Evolutionary conservation across 2,888 invertebrate genomes (phyloP).

Genomic region (Drosophila kambysellisi): DNA sequence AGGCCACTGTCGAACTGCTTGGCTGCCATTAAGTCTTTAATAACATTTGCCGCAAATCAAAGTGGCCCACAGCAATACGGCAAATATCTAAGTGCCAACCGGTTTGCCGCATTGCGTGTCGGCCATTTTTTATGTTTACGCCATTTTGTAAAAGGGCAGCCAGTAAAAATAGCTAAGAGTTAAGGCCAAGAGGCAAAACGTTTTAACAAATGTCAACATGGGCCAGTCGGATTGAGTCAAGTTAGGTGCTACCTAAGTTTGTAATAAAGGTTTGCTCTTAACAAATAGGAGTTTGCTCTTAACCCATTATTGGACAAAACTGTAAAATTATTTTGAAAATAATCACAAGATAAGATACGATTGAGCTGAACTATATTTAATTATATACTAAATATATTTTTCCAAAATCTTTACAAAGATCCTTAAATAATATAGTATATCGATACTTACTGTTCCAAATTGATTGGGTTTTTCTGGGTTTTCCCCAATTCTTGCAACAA

Average conservation of each 20-base stretch:
- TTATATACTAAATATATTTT: neutral
- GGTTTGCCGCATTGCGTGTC: slow-evolving; percentile 62
- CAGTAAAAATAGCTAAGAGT: slow-evolving; percentile 50
- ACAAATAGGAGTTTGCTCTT: neutral
- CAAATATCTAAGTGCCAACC: slow-evolving; percentile 43
- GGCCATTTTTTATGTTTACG: slow-evolving; percentile 56
- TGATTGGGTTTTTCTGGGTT: no score
- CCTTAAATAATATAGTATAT: neutral
- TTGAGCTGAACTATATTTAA: neutral
- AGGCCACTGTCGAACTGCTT: neutral
- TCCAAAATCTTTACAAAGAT: neutral
- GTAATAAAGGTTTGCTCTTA: neutral
- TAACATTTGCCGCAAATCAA: slow-evolving; percentile 51
- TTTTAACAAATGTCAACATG: slow-evolving; percentile 49
- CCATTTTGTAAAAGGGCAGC: slow-evolving; percentile 57
- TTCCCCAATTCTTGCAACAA: no score
- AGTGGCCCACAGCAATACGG: slow-evolving; percentile 18
- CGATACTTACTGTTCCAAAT: neutral
- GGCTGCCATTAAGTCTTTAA: slow-evolving; percentile 41
- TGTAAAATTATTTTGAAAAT: neutral
- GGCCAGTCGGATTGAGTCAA: slow-evolving; percentile 7
- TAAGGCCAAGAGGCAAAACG: slow-evolving; percentile 27
- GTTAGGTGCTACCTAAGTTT: neutral
- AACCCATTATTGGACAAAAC: neutral
- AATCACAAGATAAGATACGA: neutral